Evolutionary conservation across 2,797 vertebrate genomes (phyloP).

Genomic region (Enteromius treurensis): DNA sequence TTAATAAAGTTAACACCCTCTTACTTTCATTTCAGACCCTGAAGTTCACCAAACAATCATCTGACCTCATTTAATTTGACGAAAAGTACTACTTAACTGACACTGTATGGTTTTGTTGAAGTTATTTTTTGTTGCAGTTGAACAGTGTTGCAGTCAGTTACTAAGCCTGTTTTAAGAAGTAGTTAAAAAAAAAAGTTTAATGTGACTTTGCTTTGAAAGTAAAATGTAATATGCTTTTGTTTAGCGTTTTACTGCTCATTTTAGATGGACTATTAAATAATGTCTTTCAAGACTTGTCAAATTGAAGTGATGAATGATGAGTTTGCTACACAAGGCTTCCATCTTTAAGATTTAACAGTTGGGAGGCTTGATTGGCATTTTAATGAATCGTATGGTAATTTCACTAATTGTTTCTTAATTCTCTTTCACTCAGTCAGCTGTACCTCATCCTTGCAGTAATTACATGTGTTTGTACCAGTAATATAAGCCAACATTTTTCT

Average conservation of each 20-base stretch:
- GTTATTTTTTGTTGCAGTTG: background rate
- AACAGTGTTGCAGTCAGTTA: background rate
- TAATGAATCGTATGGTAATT: conserved; percentile 71
- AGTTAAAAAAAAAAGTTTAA: background rate
- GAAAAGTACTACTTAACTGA: background rate
- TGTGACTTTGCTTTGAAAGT: background rate
- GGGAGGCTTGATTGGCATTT: conserved; percentile 58
- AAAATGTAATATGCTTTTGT: background rate
- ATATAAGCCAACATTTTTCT: conserved; percentile 60
- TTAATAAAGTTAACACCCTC: background rate
- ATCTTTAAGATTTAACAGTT: conserved; percentile 44
- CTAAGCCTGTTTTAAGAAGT: background rate
- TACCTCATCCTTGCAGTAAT: conserved; percentile 73
- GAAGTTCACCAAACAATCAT: background rate
- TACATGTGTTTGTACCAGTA: conserved; percentile 57
- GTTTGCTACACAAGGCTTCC: conserved; percentile 52
- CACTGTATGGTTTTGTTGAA: background rate
- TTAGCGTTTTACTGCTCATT: background rate
- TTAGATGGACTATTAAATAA: background rate
- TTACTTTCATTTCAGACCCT: background rate
- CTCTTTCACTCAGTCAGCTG: conserved; percentile 73
- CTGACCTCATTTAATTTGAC: background rate
- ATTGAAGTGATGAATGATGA: conserved; percentile 25
- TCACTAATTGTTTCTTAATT: conserved; percentile 79
- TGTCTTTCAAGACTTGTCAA: conserved; percentile 3